Evolutionary conservation across 1,140 invertebrate genomes (phyloP), one percentile per base, ranked within the genome.

Genomic region (Lasaia peninsularis): DNA sequence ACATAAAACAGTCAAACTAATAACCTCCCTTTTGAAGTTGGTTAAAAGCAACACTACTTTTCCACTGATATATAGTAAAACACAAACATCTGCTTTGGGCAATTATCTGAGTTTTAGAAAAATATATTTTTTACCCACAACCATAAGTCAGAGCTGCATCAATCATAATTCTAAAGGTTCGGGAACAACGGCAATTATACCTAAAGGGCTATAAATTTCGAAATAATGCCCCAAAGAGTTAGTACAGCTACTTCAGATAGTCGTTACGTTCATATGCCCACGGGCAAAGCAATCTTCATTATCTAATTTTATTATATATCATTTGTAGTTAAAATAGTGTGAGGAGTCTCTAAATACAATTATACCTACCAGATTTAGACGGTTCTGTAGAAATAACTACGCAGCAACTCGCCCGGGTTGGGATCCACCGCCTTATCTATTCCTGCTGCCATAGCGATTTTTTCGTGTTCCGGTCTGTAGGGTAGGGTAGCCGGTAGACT

Each of bases 281-380:
- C 59, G 66, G 85, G 71, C 57, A 34, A 70, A 73, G 78, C 79
- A 83, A 86, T 88, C 82, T 88, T 80, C 82, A 86, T 86, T 88
- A 87, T 62, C 44, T 67, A 57, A 69, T 72, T 70, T 74, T 73
- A 75, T 80, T 71, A 61, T 73, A 67, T 58, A 58, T 63, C 52
- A 24, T 60, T 52, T 63, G 51, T 50, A n/a, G n/a, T 53, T 33
- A 28, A 33, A 55, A 52, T 49, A 56, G n/a, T 28, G 24, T 28
- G 24, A 28, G 24, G 8, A 28, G 24, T 0, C 24, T 28, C 8
- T 7, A 28, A 28, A 28, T 24, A 24, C 2, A 6, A 28, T 28
- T 28, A 28, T 1, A 28, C 5, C 8, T 4, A 28, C 24, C 1
- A 6, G 5, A 24, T 24, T 2, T 24, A 2, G 21, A 2, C 21